Evolutionary conservation across 1,140 invertebrate species (phyloP).

Genomic region (Procambarus virginalis): DNA sequence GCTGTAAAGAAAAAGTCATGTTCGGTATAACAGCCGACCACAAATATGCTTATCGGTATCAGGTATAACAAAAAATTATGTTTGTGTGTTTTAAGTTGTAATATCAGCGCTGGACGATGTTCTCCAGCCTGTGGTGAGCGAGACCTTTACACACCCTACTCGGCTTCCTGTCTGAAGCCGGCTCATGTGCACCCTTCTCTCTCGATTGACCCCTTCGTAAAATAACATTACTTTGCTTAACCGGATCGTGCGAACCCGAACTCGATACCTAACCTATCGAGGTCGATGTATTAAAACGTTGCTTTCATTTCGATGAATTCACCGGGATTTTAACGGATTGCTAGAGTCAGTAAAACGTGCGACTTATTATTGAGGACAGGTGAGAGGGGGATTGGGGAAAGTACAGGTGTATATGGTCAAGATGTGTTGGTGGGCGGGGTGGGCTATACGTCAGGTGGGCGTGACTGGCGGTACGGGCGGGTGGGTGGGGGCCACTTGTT

Average conservation of each 20-base stretch:
- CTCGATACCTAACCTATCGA: too few species aligned
- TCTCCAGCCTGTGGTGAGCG: not conserved
- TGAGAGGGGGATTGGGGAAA: not conserved
- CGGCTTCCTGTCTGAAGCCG: not conserved
- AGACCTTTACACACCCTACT: not conserved
- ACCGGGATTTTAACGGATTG: too few species aligned
- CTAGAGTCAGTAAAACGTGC: too few species aligned
- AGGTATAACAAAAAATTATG: not conserved
- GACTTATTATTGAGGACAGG: too few species aligned
- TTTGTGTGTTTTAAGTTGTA: not conserved
- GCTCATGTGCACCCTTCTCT: too few species aligned
- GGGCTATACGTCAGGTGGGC: not conserved
- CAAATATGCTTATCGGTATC: not conserved
- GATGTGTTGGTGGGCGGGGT: slow-evolving; percentile 1
- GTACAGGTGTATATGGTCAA: not conserved
- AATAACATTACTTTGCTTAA: too few species aligned
- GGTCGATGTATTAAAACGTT: too few species aligned
- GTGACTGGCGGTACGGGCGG: not conserved
- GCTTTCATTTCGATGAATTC: too few species aligned
- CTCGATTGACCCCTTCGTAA: too few species aligned
- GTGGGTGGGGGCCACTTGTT: not conserved
- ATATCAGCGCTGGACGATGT: not conserved
- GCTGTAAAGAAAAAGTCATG: not conserved
- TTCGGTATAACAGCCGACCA: not conserved
- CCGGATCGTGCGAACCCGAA: too few species aligned